Percentiles rank a stretch among this genome's conserved stretches.
phyloP scores from a whole-genome alignment of 37 sponge, comb jelly and placozoan genomes.

The Tethya wilhelma region DNA sequence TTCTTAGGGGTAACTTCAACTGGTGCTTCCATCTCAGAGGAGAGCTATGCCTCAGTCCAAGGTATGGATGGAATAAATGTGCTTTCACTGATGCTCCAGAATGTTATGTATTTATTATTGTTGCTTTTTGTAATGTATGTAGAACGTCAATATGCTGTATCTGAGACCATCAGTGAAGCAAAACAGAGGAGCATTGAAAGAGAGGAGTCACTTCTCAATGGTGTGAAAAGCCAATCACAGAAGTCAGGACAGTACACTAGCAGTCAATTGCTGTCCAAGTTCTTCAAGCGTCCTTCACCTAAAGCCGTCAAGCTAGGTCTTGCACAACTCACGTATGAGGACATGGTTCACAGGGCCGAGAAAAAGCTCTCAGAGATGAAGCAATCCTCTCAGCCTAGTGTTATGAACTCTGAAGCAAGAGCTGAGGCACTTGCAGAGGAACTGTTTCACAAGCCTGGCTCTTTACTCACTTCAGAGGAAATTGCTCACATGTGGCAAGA shows the following conservation, averaged over 20 bases:
- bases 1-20: no score
- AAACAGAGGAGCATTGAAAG: no score
- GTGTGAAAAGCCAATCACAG: no score
- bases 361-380: slow-evolving; percentile 33
- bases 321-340: slow-evolving; percentile 27
- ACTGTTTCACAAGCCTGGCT: slow-evolving; percentile 59
- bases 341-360: slow-evolving; percentile 60
- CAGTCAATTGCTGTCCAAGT: slow-evolving; percentile 10
- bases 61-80: no score
- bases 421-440: slow-evolving; percentile 57
- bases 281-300: slow-evolving; percentile 53
- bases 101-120: no score
- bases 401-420: slow-evolving; percentile 15
- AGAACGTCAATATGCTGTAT: no score
- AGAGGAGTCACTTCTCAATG: no score
- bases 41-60: no score
- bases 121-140: no score
- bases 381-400: not conserved
- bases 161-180: no score
- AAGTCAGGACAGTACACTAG: slow-evolving; percentile 13
- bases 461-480: slow-evolving; percentile 51
- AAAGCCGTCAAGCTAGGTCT: slow-evolving; percentile 35
- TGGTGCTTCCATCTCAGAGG: no score
- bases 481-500: slow-evolving; percentile 28
- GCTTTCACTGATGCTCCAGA: no score